Evolutionary conservation across 2,113 vertebrate species (phyloP).

Genomic region (Theristicus caerulescens): DNA sequence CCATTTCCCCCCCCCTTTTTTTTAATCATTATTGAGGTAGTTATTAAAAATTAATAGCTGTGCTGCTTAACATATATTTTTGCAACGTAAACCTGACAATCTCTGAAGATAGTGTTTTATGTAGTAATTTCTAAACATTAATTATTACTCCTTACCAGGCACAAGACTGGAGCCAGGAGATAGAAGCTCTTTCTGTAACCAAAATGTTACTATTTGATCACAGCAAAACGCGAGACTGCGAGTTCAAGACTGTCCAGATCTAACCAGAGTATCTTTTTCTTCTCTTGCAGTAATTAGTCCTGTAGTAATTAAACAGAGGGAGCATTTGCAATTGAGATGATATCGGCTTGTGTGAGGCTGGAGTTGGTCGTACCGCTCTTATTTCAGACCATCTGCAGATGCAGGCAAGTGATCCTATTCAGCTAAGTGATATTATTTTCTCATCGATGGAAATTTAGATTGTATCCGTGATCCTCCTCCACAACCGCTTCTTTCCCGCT

Average conservation of each 20-base stretch:
- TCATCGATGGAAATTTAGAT: neutral
- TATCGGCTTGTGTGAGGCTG: neutral
- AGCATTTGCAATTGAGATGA: neutral
- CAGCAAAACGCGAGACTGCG: accelerated
- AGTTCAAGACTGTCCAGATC: neutral
- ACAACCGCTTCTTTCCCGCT: neutral
- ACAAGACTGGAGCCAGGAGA: neutral
- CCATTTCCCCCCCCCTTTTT: neutral
- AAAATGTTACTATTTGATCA: neutral
- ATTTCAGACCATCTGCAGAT: neutral
- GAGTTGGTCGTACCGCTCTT: neutral
- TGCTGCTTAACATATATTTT: neutral
- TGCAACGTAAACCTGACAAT: neutral
- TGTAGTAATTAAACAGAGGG: neutral
- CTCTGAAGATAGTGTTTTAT: neutral
- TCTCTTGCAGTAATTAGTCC: neutral
- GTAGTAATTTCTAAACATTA: neutral
- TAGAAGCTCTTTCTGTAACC: neutral
- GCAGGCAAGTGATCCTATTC: neutral
- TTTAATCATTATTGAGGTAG: neutral
- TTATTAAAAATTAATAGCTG: neutral
- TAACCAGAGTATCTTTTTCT: neutral
- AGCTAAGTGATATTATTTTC: neutral
- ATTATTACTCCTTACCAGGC: neutral
- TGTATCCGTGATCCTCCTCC: neutral